Percentiles rank a stretch among this genome's conserved stretches.
Evolutionary conservation across 2,888 invertebrate genomes (phyloP).

Genomic region (Trichogramma dendrolimi): DNA sequence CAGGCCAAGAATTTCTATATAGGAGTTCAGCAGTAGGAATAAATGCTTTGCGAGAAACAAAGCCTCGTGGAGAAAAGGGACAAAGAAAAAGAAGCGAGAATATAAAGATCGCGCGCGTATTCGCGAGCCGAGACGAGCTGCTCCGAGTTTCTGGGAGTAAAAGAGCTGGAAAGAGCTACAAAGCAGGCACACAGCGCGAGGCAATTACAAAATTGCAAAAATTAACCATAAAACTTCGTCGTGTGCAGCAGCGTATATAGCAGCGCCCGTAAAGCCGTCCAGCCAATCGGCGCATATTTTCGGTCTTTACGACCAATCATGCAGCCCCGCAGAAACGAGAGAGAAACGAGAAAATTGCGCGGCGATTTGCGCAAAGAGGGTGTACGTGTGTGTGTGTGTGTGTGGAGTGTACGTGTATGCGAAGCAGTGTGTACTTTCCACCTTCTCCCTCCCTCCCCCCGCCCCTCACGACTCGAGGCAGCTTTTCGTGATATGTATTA

Average conservation of each 20-base stretch:
- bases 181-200: constrained; percentile 22
- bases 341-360: constrained; percentile 42
- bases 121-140: constrained; percentile 14
- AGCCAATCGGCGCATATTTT: constrained; percentile 49
- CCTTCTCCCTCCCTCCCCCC: too few relatives aligned
- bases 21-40: too few relatives aligned
- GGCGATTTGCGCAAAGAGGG: constrained; percentile 37
- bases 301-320: constrained; percentile 52
- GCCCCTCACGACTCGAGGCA: constrained; percentile 3
- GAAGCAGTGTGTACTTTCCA: too few relatives aligned
- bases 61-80: constrained; percentile 27
- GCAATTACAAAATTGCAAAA: constrained; percentile 49
- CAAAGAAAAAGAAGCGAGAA: constrained; percentile 19
- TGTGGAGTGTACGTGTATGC: too few relatives aligned
- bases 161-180: not conserved
- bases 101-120: constrained; percentile 20
- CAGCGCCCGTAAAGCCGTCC: constrained; percentile 39
- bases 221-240: constrained; percentile 43
- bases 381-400: too few relatives aligned
- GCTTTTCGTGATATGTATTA: constrained; percentile 5
- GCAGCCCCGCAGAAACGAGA: constrained; percentile 11
- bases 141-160: too few relatives aligned
- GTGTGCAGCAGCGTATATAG: constrained; percentile 24
- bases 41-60: constrained; percentile 19
- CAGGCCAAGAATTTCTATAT: too few relatives aligned